A percentile compares a stretch with the other conserved stretches of the same genome.
Conservation (phyloP, 30 jellyfish, hydroid and myxozoan species). For the Kudoa iwatai region DNA sequence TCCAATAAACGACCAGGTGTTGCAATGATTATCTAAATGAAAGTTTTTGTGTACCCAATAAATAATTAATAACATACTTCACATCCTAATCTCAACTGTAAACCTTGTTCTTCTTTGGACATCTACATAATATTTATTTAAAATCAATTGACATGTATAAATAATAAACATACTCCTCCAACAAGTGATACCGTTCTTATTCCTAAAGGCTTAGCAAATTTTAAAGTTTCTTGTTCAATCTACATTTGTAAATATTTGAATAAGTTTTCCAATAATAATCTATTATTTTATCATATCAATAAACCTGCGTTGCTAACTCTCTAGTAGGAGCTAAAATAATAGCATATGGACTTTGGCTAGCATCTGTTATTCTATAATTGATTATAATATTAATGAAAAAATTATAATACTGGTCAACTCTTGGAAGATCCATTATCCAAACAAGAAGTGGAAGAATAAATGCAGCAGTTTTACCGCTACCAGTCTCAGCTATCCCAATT, state of each 20-base stretch:
- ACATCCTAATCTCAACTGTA: slow-evolving; percentile 58
- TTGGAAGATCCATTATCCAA: slow-evolving; percentile 70
- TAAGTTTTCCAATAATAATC: no score
- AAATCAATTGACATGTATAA: no score
- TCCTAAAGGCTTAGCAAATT: slow-evolving; percentile 38
- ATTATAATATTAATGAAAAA: neutral
- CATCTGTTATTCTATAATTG: slow-evolving; percentile 4
- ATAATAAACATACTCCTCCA: slow-evolving; percentile 97
- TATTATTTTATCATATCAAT: no score
- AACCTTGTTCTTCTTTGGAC: slow-evolving; percentile 84
- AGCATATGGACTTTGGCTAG: slow-evolving; percentile 76
- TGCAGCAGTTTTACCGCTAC: slow-evolving; percentile 98
- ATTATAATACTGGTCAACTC: slow-evolving; percentile 71
- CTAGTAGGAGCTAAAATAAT: slow-evolving; percentile 84
- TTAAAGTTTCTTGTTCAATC: slow-evolving; percentile 74
- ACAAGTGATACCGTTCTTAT: slow-evolving; percentile 47
- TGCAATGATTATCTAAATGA: slow-evolving; percentile 50
- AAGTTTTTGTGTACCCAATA: no score
- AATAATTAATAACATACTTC: no score
- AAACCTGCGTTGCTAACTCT: slow-evolving; percentile 84
- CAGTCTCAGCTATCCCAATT: slow-evolving; percentile 93
- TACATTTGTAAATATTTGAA: slow-evolving; percentile 1
- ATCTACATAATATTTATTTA: slow-evolving; percentile 3
- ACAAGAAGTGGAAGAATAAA: slow-evolving; percentile 49
- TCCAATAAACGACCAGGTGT: slow-evolving; percentile 92